Evolutionary conservation across 2,113 vertebrate genomes (phyloP).

Genomic region (Aldabrachelys gigantea): DNA sequence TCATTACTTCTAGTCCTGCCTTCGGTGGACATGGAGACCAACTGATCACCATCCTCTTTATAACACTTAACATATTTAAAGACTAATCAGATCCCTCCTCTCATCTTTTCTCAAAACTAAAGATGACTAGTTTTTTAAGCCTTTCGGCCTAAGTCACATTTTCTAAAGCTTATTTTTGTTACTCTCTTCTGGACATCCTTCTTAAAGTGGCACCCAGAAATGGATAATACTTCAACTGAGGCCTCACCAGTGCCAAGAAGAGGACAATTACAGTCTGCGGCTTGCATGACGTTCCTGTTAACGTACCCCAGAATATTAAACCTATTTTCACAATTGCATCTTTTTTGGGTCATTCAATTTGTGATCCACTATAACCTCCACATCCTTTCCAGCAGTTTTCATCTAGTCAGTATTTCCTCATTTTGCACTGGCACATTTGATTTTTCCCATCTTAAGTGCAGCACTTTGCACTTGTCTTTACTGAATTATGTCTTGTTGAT

Average conservation of each 20-base stretch:
- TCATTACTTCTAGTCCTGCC: neutral
- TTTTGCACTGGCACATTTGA: neutral
- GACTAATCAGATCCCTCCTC: neutral
- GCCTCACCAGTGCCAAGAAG: neutral
- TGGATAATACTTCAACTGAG: neutral
- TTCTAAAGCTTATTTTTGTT: neutral
- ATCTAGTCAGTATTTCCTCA: neutral
- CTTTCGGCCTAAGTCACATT: neutral
- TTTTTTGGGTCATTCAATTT: neutral
- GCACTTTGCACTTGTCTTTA: neutral
- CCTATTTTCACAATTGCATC: neutral
- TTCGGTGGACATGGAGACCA: neutral
- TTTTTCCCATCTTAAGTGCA: neutral
- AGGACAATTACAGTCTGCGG: neutral
- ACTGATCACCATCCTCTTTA: neutral
- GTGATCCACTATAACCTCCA: neutral
- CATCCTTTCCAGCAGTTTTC: neutral
- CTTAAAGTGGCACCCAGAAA: neutral
- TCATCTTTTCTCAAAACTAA: neutral
- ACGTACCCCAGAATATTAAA: too few species aligned
- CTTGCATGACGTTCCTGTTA: too few species aligned
- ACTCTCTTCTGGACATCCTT: neutral
- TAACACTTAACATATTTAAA: neutral
- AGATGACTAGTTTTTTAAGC: neutral
- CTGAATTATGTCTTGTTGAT: neutral